These are phyloP conservation scores for Lasaia peninsularis DNA, from an alignment of 1,140 invertebrate species.

Conservation along the genomic window DNA sequence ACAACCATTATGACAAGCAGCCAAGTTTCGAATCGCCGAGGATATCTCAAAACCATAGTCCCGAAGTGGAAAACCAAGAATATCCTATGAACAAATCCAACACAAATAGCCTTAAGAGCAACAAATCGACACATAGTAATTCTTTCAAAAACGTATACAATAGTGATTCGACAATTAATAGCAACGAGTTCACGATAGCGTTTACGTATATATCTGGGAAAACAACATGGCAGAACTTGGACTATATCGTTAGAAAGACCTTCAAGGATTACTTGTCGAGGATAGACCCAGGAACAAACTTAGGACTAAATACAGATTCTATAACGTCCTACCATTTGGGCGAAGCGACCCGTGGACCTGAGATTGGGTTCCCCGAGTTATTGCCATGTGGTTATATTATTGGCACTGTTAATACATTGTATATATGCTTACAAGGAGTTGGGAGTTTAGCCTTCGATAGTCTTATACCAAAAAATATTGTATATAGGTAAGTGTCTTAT, in stretches of 20 bases:
- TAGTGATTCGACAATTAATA: conserved; percentile 76
- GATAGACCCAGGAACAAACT: conserved; percentile 93
- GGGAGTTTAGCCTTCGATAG: conserved; percentile 97
- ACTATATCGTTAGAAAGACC: conserved; percentile 91
- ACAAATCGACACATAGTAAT: conserved; percentile 79
- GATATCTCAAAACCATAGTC: conserved; percentile 73
- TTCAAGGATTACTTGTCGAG: conserved; percentile 97
- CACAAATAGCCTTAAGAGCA: conserved; percentile 76
- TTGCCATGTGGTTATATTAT: conserved; percentile 96
- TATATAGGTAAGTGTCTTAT: conserved; percentile 84
- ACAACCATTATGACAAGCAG: conserved; percentile 75
- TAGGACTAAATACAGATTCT: conserved; percentile 93
- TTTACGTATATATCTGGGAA: conserved; percentile 93
- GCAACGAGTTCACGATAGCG: conserved; percentile 87
- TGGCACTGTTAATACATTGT: conserved; percentile 88
- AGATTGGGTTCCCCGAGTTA: conserved; percentile 88
- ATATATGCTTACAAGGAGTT: conserved; percentile 91
- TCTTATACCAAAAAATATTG: conserved; percentile 96
- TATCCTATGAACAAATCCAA: conserved; percentile 73
- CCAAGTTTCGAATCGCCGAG: conserved; percentile 75
- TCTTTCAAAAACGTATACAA: conserved; percentile 74
- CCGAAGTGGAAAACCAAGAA: conserved; percentile 66
- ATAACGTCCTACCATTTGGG: conserved; percentile 95
- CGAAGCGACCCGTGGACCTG: conserved; percentile 86
- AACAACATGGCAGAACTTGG: conserved; percentile 96